A percentile compares a stretch with the other conserved stretches of the same genome.
These are phyloP conservation scores for Halocaridina rubra DNA, from an alignment of 2,888 invertebrate species.

Conservation along the genomic window DNA sequence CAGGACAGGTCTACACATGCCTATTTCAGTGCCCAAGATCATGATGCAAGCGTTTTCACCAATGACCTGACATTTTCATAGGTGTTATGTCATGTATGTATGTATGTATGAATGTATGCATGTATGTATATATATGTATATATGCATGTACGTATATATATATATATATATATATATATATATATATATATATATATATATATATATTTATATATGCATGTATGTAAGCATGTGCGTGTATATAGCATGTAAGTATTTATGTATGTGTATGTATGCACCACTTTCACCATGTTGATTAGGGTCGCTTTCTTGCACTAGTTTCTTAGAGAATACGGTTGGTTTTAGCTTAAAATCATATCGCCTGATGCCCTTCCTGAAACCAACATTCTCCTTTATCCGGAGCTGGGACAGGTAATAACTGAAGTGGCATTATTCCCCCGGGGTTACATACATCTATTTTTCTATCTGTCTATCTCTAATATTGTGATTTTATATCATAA, in stretches of 20 bases:
- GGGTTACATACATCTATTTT: too few relatives aligned
- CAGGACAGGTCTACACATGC: neutral
- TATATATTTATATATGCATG: neutral
- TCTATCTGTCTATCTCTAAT: too few relatives aligned
- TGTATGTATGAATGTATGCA: neutral
- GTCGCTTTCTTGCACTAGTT: neutral
- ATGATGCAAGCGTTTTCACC: neutral
- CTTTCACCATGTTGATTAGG: neutral
- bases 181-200: neutral
- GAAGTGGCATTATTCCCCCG: too few relatives aligned
- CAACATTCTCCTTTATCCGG: too few relatives aligned
- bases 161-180: neutral
- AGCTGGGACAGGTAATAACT: too few relatives aligned
- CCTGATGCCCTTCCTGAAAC: too few relatives aligned
- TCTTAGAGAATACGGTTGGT: too few relatives aligned
- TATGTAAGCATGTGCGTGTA: neutral
- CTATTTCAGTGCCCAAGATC: neutral
- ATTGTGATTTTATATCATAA: too few relatives aligned
- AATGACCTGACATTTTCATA: neutral
- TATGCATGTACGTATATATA: neutral
- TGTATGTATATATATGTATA: neutral
- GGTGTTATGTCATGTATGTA: neutral
- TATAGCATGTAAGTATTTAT: neutral
- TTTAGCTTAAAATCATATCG: too few relatives aligned
- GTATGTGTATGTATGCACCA: conserved; percentile 1